A percentile compares a stretch with the other conserved stretches of the same genome.
These are phyloP conservation scores for Salvelinus sp. DNA, from an alignment of 2,113 vertebrate species.

Conservation along the genomic window DNA sequence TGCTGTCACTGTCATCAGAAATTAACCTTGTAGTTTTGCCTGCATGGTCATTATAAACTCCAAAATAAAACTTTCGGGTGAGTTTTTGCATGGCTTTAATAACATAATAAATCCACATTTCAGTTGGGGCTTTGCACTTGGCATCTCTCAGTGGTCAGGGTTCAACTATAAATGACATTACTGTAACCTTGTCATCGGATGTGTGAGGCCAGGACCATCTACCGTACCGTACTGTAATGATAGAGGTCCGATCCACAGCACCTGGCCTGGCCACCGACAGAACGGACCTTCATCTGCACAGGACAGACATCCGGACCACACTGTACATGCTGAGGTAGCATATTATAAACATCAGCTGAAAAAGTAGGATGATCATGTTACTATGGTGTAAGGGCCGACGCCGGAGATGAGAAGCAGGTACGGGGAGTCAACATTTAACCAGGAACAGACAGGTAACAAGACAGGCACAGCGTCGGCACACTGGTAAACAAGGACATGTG, in stretches of 20 bases:
- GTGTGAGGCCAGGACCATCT: not conserved
- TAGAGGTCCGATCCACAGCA: too few relatives aligned
- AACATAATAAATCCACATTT: constrained; percentile 44
- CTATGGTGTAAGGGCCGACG: too few relatives aligned
- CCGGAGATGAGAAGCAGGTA: too few relatives aligned
- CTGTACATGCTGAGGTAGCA: not conserved
- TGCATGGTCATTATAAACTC: not conserved
- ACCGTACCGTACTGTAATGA: too few relatives aligned
- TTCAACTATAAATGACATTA: constrained; percentile 5
- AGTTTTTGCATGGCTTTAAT: constrained; percentile 28
- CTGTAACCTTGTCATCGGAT: not conserved
- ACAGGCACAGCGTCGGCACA: too few relatives aligned
- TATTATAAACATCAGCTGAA: not conserved
- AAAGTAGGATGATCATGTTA: not conserved
- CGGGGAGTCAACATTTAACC: too few relatives aligned
- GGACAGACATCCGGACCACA: not conserved
- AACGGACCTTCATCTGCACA: not conserved
- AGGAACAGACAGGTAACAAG: too few relatives aligned
- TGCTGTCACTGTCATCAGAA: not conserved
- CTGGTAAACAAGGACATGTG: too few relatives aligned
- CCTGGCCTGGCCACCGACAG: not conserved
- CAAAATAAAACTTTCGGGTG: constrained; percentile 6
- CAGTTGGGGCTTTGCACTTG: not conserved
- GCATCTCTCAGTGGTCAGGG: constrained; percentile 27
- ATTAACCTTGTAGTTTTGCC: not conserved